These are phyloP conservation scores for Hybognathus amarus DNA, from an alignment of 2,797 vertebrate genomes.

Conservation along the genomic window DNA sequence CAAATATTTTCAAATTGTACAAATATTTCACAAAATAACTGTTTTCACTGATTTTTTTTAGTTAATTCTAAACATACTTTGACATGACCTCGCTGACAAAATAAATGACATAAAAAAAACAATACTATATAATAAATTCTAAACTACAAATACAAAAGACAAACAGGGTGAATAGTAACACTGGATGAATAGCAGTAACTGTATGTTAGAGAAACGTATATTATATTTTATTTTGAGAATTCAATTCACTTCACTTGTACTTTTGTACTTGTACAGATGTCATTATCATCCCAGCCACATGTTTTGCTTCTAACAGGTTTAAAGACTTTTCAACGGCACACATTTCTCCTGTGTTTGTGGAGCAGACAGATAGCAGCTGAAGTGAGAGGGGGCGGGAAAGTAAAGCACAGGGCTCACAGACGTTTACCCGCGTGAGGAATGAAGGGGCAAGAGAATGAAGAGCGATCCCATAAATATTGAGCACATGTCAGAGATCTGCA, in stretches of 20 bases:
- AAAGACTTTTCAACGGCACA: not conserved
- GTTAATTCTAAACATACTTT: not conserved
- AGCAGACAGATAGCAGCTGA: constrained; percentile 6
- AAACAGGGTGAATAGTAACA: not conserved
- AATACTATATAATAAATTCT: not conserved
- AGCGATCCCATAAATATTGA: not conserved
- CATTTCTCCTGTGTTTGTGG: not conserved
- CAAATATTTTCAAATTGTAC: not conserved
- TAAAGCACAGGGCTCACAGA: not conserved
- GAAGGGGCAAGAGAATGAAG: not conserved
- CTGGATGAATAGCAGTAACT: not conserved
- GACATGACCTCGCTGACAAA: not conserved
- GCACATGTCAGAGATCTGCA: not conserved
- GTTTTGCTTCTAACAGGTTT: not conserved
- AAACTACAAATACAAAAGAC: not conserved
- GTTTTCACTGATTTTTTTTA: not conserved
- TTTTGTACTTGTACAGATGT: not conserved
- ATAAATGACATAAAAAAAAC: too few relatives aligned
- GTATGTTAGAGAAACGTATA: not conserved
- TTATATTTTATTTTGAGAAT: not conserved
- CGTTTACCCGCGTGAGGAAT: not conserved
- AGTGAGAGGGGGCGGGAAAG: not conserved
- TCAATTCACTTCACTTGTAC: not conserved
- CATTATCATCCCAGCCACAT: not conserved
- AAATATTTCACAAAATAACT: not conserved